These are phyloP conservation scores for Drosophila kambysellisi DNA, from an alignment of 2,888 invertebrate species.

Conservation along the genomic window DNA sequence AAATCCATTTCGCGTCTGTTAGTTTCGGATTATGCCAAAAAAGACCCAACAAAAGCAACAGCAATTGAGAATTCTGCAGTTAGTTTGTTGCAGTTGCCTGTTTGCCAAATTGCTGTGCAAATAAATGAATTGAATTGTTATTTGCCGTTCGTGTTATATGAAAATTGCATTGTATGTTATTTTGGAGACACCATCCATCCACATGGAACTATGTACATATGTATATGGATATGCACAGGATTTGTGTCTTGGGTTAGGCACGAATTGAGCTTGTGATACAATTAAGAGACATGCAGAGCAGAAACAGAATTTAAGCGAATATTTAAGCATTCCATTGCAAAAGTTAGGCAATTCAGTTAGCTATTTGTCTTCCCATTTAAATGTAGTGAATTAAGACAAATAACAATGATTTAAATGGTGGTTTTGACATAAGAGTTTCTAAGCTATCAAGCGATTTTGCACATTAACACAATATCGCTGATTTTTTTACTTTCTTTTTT, in stretches of 20 bases:
- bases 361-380: background rate
- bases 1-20: slow-evolving; percentile 74
- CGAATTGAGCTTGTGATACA: slow-evolving; percentile 11
- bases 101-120: slow-evolving; percentile 65
- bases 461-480: slow-evolving; percentile 3
- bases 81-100: slow-evolving; percentile 44
- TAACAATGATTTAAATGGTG: background rate
- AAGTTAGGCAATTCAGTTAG: background rate
- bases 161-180: slow-evolving; percentile 62
- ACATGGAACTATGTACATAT: slow-evolving; percentile 16
- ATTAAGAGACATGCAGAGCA: background rate
- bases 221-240: slow-evolving; percentile 11
- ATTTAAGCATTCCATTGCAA: background rate
- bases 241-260: slow-evolving; percentile 10
- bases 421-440: background rate
- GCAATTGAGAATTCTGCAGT: slow-evolving; percentile 43
- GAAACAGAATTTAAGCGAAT: slow-evolving; percentile 9
- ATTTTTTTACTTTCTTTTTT: slow-evolving; percentile 1
- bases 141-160: slow-evolving; percentile 73
- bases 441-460: background rate
- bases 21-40: slow-evolving; percentile 66
- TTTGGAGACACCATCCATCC: slow-evolving; percentile 12
- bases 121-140: slow-evolving; percentile 79
- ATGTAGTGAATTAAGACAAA: background rate
- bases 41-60: slow-evolving; percentile 20